phyloP scores from a whole-genome alignment of 2,797 vertebrate species.

The Tympanoctomys barrerae region DNA sequence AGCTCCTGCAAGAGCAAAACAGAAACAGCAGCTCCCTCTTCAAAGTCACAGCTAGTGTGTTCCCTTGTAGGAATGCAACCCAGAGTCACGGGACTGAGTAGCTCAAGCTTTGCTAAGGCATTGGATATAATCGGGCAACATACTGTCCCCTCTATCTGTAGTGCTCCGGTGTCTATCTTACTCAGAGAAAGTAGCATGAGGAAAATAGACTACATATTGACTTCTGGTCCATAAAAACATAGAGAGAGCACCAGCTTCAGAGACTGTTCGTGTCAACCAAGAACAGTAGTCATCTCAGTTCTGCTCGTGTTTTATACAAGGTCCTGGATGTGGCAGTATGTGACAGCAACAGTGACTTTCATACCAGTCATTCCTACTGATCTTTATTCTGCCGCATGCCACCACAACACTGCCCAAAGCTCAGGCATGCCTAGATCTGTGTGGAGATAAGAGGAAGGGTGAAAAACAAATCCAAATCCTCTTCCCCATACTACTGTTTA shows the following conservation, averaged over 20 bases:
- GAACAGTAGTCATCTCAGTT: background rate
- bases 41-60: background rate
- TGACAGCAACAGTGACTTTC: background rate
- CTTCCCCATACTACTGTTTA: background rate
- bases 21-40: background rate
- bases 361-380: background rate
- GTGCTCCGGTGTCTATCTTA: background rate
- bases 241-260: background rate
- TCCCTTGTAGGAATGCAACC: background rate
- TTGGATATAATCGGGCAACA: background rate
- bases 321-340: background rate
- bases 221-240: background rate
- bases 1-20: background rate
- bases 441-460: background rate
- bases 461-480: conserved; percentile 21
- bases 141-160: background rate
- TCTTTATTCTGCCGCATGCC: background rate
- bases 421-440: background rate
- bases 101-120: background rate
- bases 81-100: background rate
- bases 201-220: background rate
- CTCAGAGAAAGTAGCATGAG: background rate
- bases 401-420: background rate
- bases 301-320: background rate
- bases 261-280: background rate